Evolutionary conservation across 1,140 invertebrate genomes (phyloP), one percentile per base, ranked within the genome.

Genomic region (Drosophila watanabei): DNA sequence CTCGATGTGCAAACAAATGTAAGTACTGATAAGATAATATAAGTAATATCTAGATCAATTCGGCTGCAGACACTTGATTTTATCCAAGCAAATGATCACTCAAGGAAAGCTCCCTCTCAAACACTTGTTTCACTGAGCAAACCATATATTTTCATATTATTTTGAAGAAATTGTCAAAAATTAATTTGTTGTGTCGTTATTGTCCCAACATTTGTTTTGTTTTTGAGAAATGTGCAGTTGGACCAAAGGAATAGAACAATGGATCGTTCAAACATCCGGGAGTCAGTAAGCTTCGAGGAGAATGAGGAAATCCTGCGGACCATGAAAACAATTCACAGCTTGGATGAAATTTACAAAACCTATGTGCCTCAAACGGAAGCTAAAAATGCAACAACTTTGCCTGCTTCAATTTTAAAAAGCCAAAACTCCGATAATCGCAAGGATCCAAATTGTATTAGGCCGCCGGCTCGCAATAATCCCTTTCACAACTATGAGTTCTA

Each of bases 331-430:
- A 72, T 57, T n/a, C 32, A 35, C 4, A 83, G 70, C 32, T 30
- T 65, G 2, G 64, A 83, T 39, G 43, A 70, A 4, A 37, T 79
- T 4, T 69, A 65, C 33, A 75, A 64, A 24, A 79, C 68, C 7
- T 75, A 78, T 30, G 51, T 48, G 18, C 54, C 59, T 11, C 14
- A 37, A 20, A 28, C 32, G 2, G 9, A 2, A 5, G 11, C 10
- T 9, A 41, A 5, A 13, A 39, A 33, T 14, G 2, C 0, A 11
- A 32, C 4, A 20, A 32, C 46, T 13, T 18, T 10, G 5, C 5
- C 28, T 5, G 8, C 14, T 33, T n/a, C 41, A 14, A 48, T 14
- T 18, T 56, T 56, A 3, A 54, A 56, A 18, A 32, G 2, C 5
- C 16, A 16, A 41, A 39, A 24, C 9, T 2, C 6, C 6, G 10